A percentile compares a stretch with the other conserved stretches of the same genome.
Conservation (phyloP, 2,888 invertebrate species). For the Nysson spinosus region DNA sequence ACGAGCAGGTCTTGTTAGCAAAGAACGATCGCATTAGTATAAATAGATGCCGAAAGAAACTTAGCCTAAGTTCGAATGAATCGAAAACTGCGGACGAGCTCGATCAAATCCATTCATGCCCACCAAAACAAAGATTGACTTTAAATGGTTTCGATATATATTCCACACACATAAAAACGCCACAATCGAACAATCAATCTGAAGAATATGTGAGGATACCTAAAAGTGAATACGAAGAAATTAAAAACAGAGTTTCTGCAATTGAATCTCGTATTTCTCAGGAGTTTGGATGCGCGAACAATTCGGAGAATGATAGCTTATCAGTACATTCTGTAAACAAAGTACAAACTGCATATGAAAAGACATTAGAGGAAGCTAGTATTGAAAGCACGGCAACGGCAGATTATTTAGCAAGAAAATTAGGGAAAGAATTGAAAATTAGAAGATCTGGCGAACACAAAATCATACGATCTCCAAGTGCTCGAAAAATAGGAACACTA, state of each 20-base stretch:
- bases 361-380: constrained; percentile 85
- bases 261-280: constrained; percentile 85
- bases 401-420: constrained; percentile 84
- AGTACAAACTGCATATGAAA: constrained; percentile 86
- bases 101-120: constrained; percentile 12
- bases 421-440: constrained; percentile 87
- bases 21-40: constrained; percentile 23
- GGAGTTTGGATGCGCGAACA: constrained; percentile 79
- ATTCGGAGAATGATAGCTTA: constrained; percentile 63
- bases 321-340: constrained; percentile 80
- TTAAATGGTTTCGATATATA: constrained; percentile 37
- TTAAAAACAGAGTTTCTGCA: constrained; percentile 85
- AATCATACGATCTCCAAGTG: constrained; percentile 88
- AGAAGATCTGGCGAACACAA: constrained; percentile 84
- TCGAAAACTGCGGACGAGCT: constrained; percentile 25
- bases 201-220: constrained; percentile 85
- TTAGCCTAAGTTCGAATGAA: constrained; percentile 34
- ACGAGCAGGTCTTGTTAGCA: constrained; percentile 53
- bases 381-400: constrained; percentile 82
- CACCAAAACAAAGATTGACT: constrained; percentile 16
- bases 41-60: constrained; percentile 18
- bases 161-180: constrained; percentile 58
- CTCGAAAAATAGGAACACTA: constrained; percentile 87
- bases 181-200: constrained; percentile 65
- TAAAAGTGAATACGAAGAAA: constrained; percentile 87